These are phyloP conservation scores for Sminthurinus aureus DNA, from an alignment of 2,888 invertebrate species.

Conservation along the genomic window DNA sequence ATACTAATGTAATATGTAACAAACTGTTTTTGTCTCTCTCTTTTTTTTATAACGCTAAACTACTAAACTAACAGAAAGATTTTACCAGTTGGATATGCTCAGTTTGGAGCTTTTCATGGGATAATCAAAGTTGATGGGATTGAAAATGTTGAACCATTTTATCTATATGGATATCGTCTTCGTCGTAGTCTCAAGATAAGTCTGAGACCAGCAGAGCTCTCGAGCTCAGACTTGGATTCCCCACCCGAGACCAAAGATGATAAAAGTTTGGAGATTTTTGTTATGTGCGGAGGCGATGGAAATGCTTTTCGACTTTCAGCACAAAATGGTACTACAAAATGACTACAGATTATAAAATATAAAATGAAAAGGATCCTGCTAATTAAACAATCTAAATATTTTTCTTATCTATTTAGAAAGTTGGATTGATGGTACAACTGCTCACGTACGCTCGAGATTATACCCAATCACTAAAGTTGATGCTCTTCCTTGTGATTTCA, in stretches of 20 bases:
- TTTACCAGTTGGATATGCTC: conserved; percentile 67
- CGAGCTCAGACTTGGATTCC: no score
- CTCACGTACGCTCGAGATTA: conserved; percentile 42
- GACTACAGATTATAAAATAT: background rate
- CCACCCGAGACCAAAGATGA: background rate
- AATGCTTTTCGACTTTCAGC: conserved; percentile 52
- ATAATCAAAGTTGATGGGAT: conserved; percentile 65
- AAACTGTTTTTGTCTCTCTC: no score
- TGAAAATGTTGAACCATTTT: conserved; percentile 63
- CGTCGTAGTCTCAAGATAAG: conserved; percentile 10
- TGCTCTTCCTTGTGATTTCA: conserved; percentile 38
- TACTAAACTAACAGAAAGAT: conserved; percentile 21
- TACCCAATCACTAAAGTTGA: conserved; percentile 45
- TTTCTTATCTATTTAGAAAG: conserved; percentile 41
- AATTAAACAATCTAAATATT: background rate
- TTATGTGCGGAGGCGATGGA: conserved; percentile 47
- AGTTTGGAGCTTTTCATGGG: conserved; percentile 72
- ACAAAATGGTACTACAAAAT: background rate
- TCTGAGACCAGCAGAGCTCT: background rate
- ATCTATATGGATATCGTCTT: conserved; percentile 67
- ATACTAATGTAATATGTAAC: no score
- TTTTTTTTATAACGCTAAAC: no score
- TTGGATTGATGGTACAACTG: conserved; percentile 55
- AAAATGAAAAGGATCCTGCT: background rate
- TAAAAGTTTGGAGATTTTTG: conserved; percentile 50